phyloP scores from a whole-genome alignment of 1,140 invertebrate genomes.

The Calycopis cecrops region DNA sequence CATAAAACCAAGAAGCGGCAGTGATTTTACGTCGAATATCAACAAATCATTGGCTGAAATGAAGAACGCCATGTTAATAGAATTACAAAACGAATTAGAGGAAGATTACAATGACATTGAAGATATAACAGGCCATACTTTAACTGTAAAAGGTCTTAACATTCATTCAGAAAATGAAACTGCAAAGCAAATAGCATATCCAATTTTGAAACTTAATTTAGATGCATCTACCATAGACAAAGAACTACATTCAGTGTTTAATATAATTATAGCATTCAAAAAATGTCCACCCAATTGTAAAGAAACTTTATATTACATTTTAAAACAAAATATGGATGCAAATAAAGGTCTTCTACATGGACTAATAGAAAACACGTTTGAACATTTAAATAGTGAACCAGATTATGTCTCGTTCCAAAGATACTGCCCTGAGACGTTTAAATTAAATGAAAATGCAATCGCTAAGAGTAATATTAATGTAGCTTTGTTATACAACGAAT shows the following conservation, averaged over 20 bases:
- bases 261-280: conserved; percentile 38
- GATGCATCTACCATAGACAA: conserved; percentile 18
- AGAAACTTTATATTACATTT: conserved; percentile 24
- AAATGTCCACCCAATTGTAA: conserved; percentile 35
- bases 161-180: conserved; percentile 41
- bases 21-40: conserved; percentile 65
- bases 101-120: conserved; percentile 27
- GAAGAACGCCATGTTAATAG: conserved; percentile 66
- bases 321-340: conserved; percentile 26
- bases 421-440: conserved; percentile 45
- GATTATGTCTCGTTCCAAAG: conserved; percentile 31
- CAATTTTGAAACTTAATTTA: conserved; percentile 29
- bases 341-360: conserved; percentile 20
- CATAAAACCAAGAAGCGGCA: conserved; percentile 76
- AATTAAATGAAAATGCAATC: conserved; percentile 24
- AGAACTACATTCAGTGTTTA: conserved; percentile 28
- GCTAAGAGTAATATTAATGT: conserved; percentile 37
- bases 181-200: conserved; percentile 44
- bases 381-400: conserved; percentile 18
- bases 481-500: conserved; percentile 43
- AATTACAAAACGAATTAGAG: conserved; percentile 44
- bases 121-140: conserved; percentile 35
- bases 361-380: conserved; percentile 33
- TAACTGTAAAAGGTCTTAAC: conserved; percentile 50
- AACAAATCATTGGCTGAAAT: conserved; percentile 59